Evolutionary conservation across 2,888 invertebrate species (phyloP), one percentile per base, ranked within the genome.

Genomic region (Dorcus parallelipipedus): DNA sequence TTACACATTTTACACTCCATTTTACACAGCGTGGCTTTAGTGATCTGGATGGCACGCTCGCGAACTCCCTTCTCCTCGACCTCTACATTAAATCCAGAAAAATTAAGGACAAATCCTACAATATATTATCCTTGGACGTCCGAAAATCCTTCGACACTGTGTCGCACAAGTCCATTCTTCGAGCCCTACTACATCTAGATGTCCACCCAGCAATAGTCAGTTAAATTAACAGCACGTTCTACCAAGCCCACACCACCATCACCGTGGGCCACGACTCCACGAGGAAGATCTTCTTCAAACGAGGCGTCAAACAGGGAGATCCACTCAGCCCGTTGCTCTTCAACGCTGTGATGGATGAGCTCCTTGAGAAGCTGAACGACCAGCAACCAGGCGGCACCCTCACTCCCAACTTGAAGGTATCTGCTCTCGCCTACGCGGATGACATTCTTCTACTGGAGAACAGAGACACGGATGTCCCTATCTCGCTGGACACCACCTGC

Each of bases 301-400:
- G 73, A 23, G 77, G 77, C 0, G 78, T 78, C 3, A 69, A 74
- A 8, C 79, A 79, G 63, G 78, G 78, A 0, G 76, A 78, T 58
- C 76, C 76, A 0, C 60, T 78, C 9, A 38, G 48, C 17, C 69
- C 70, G 0, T 1, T 68, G 0, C 54, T 69, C 0, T 70, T 73
- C 38, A 69, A 70, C 33, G 10, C 70, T 1, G 64, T 72, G 0
- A 49, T 73, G n/a, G 71, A 71, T 45, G 70, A 71, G 41, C 61
- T 71, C 0, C 39, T 69, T 1, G 42, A 10, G 8, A 2, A 40
- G 1, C 54, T 61, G 8, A 63, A 58, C 42, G 38, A 33, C 8
- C 8, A 14, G 0, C 7, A 8, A 9, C 40, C 14, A 23, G 71
- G 39, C 54, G 71, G 9, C 57, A 52, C 56, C 9, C 7, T 61